A percentile compares a stretch with the other conserved stretches of the same genome.
These are phyloP conservation scores for Eurystomus gularis DNA, from an alignment of 2,113 vertebrate species.

Conservation along the genomic window DNA sequence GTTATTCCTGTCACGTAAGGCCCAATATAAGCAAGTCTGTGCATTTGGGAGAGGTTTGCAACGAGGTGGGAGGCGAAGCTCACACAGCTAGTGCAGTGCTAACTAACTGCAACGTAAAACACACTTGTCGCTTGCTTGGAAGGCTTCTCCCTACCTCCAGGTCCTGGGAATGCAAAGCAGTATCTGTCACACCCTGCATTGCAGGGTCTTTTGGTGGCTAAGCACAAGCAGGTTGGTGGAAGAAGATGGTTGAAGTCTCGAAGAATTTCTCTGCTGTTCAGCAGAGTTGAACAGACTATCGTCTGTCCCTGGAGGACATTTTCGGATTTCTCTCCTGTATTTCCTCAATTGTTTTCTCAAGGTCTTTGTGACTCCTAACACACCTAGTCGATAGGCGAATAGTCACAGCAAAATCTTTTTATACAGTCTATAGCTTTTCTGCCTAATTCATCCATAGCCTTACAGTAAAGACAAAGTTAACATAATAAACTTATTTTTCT, in stretches of 20 bases:
- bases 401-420: neutral
- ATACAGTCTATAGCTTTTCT: neutral
- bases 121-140: neutral
- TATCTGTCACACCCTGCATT: fast-evolving
- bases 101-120: neutral
- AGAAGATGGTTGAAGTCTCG: neutral
- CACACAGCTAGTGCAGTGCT: neutral
- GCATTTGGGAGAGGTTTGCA: neutral
- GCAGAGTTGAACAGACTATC: neutral
- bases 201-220: neutral
- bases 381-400: neutral
- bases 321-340: neutral
- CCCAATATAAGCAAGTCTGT: neutral
- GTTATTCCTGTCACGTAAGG: fast-evolving
- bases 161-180: neutral
- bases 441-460: neutral
- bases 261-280: neutral
- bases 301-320: neutral
- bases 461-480: neutral
- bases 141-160: too few species aligned
- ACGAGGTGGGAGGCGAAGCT: neutral
- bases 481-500: neutral
- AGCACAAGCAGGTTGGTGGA: neutral
- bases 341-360: neutral
- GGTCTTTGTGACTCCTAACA: neutral